Conservation (phyloP, 2,113 vertebrate genomes). For the Zeus faber region DNA sequence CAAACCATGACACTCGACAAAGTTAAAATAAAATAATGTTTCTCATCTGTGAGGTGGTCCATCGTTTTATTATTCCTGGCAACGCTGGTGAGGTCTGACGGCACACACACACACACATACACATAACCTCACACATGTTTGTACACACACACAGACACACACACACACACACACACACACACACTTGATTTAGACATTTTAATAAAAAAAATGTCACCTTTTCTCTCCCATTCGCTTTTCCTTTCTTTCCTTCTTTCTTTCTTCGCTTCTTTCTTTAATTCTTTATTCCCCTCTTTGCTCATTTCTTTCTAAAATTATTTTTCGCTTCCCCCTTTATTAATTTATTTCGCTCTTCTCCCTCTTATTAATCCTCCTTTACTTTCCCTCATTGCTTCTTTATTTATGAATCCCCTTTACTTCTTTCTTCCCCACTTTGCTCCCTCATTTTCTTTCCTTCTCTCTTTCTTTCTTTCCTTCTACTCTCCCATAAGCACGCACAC, state of each 20-base stretch:
- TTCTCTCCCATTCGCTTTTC: neutral
- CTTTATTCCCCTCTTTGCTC: neutral
- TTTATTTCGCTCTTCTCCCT: no score
- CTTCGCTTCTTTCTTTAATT: neutral
- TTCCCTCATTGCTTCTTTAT: neutral
- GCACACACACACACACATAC: neutral
- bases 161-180: conserved; percentile 19
- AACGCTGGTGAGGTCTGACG: conserved; percentile 31
- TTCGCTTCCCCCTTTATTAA: no score
- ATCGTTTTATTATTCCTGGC: conserved; percentile 45
- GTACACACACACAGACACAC: conserved; percentile 3
- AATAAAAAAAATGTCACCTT: neutral
- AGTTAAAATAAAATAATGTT: no score
- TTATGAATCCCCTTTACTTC: neutral
- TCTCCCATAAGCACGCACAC: neutral
- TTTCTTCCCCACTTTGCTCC: neutral
- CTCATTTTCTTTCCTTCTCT: neutral
- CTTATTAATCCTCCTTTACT: no score
- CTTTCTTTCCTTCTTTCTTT: conserved; percentile 3
- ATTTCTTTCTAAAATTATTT: neutral
- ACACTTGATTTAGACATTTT: neutral
- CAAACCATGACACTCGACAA: no score
- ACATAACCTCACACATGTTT: conserved; percentile 6
- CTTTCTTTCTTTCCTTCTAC: neutral
- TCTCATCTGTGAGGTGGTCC: conserved; percentile 55